Percentiles rank a stretch among this genome's conserved stretches.
Conservation (phyloP, 2,888 invertebrate species). For the Dynastes grantii region DNA sequence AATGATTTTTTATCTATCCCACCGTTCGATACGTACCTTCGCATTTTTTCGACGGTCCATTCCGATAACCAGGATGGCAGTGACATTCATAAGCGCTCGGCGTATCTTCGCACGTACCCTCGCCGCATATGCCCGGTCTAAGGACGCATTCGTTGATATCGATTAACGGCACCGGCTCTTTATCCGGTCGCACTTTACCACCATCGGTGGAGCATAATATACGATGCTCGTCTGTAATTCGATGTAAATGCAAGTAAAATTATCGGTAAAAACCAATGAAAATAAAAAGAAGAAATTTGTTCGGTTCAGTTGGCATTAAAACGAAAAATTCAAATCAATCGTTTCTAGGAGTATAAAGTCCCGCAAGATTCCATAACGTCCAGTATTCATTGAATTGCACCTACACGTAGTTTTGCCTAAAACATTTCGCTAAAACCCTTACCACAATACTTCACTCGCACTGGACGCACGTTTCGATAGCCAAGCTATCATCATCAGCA, state of each 20-base stretch:
- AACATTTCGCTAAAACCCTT: too few relatives aligned
- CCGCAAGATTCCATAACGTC: too few relatives aligned
- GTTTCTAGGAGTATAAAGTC: too few relatives aligned
- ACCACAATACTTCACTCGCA: too few relatives aligned
- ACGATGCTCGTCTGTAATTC: slow-evolving; percentile 66
- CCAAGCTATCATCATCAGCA: too few relatives aligned
- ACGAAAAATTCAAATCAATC: too few relatives aligned
- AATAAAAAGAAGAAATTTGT: too few relatives aligned
- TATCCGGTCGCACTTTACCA: slow-evolving; percentile 48
- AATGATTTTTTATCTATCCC: too few relatives aligned
- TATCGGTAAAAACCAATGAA: not conserved
- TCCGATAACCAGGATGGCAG: slow-evolving; percentile 81
- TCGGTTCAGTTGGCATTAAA: too few relatives aligned
- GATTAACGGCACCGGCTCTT: slow-evolving; percentile 59
- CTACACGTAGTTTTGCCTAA: too few relatives aligned
- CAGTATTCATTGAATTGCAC: too few relatives aligned
- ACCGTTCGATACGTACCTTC: slow-evolving; percentile 69
- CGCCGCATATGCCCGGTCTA: slow-evolving; percentile 82
- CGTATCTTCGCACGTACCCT: slow-evolving; percentile 81
- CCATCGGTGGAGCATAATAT: slow-evolving; percentile 64
- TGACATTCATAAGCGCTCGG: slow-evolving; percentile 85
- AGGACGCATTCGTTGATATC: slow-evolving; percentile 84
- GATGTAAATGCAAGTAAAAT: not conserved
- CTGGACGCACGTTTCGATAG: too few relatives aligned
- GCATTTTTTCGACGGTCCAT: slow-evolving; percentile 71